A percentile compares a stretch with the other conserved stretches of the same genome.
These are phyloP conservation scores for Lasioglossum morio DNA, from an alignment of 2,888 invertebrate genomes.

Conservation along the genomic window DNA sequence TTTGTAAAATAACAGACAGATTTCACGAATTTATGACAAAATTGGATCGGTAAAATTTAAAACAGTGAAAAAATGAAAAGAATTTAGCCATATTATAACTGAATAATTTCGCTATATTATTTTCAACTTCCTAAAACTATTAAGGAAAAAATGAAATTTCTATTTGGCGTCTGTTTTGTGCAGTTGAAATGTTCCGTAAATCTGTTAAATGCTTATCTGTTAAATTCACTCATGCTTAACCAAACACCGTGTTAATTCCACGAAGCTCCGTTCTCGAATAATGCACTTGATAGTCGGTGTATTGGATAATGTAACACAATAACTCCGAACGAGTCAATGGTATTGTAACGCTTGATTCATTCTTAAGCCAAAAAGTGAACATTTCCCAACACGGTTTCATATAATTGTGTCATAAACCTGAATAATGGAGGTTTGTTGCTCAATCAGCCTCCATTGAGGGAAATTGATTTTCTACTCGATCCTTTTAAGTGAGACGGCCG, in stretches of 20 bases:
- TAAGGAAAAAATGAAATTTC: neutral
- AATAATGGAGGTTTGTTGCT: constrained; percentile 1
- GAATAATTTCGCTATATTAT: neutral
- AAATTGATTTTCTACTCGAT: constrained; percentile 4
- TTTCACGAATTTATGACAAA: too few relatives aligned
- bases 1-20: too few relatives aligned
- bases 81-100: neutral
- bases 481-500: neutral
- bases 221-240: neutral
- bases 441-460: constrained; percentile 1
- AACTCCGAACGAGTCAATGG: neutral
- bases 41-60: too few relatives aligned
- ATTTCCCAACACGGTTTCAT: neutral
- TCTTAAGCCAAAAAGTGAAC: neutral
- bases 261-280: neutral
- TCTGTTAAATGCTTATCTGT: too few relatives aligned
- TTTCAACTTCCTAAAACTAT: neutral
- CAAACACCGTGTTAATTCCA: neutral
- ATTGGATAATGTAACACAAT: neutral
- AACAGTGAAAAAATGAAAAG: neutral
- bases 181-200: neutral
- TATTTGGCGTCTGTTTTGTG: neutral
- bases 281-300: neutral
- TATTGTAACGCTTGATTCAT: neutral
- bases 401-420: neutral